phyloP scores from a whole-genome alignment of 2,113 vertebrate species.

The Anguilla japonica region DNA sequence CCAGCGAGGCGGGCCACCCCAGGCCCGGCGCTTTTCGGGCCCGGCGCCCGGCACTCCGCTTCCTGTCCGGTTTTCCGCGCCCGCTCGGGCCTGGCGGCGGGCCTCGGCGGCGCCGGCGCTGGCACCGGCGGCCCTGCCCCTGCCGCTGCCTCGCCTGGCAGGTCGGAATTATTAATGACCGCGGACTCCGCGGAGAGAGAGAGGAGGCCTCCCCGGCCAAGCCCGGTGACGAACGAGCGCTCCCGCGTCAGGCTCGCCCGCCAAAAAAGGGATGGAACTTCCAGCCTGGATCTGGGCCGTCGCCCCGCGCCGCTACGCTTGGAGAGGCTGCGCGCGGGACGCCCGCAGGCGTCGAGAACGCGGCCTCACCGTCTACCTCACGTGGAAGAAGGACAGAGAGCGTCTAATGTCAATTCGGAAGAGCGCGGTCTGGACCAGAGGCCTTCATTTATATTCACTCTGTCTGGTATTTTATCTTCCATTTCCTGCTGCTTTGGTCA shows the following conservation, averaged over 20 bases:
- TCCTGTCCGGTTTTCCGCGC: constrained; percentile 26
- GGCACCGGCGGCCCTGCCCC: neutral
- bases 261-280: constrained; percentile 11
- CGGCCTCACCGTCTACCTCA: neutral
- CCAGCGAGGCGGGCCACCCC: neutral
- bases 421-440: neutral
- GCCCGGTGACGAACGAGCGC: constrained; percentile 5
- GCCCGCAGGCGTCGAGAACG: neutral
- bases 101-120: neutral
- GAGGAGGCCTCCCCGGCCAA: neutral
- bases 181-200: neutral
- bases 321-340: neutral
- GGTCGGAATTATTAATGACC: constrained; percentile 25
- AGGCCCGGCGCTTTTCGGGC: constrained; percentile 17
- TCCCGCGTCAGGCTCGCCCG: neutral
- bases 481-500: neutral
- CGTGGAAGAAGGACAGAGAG: neutral
- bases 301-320: neutral
- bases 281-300: neutral
- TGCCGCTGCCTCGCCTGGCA: constrained; percentile 23
- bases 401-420: neutral
- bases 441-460: neutral
- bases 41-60: constrained; percentile 11
- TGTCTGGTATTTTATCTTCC: neutral
- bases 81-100: constrained; percentile 9